Percentiles rank a stretch among this genome's conserved stretches.
Evolutionary conservation across 1,140 invertebrate genomes (phyloP).

Genomic region (Metaphire vulgaris): DNA sequence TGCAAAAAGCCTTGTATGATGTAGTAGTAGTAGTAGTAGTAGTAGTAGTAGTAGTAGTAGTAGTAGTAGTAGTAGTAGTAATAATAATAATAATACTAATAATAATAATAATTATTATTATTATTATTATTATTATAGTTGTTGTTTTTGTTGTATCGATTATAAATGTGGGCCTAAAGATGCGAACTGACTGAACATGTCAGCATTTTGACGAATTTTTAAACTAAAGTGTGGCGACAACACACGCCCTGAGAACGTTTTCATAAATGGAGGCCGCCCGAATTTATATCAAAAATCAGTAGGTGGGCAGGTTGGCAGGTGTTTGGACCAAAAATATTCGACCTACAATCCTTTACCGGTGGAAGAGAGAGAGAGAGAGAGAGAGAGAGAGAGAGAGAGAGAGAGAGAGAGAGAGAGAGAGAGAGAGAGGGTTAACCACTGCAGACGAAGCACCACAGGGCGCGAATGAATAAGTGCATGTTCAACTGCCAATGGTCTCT

Average conservation of each 20-base stretch:
- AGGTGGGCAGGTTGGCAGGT: too few species aligned
- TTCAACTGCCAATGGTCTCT: too few species aligned
- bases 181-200: too few species aligned
- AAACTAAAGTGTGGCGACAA: too few species aligned
- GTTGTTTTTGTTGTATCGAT: neutral
- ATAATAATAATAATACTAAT: neutral
- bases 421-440: neutral
- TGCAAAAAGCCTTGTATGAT: neutral
- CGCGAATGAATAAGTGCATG: neutral
- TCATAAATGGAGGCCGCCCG: too few species aligned
- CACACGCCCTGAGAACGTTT: too few species aligned
- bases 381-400: constrained; percentile 2
- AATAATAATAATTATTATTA: neutral
- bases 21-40: neutral
- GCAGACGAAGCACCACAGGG: neutral
- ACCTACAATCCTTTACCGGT: too few species aligned
- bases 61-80: neutral
- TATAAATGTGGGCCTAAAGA: too few species aligned
- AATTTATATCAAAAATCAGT: too few species aligned
- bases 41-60: too few species aligned
- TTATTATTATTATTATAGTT: neutral
- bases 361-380: constrained; percentile 2
- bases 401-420: constrained; percentile 1
- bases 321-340: too few species aligned
- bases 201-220: too few species aligned